Base-by-base conservation (phyloP, 1,140 invertebrate species). In the Doryteuthis pealeii region DNA sequence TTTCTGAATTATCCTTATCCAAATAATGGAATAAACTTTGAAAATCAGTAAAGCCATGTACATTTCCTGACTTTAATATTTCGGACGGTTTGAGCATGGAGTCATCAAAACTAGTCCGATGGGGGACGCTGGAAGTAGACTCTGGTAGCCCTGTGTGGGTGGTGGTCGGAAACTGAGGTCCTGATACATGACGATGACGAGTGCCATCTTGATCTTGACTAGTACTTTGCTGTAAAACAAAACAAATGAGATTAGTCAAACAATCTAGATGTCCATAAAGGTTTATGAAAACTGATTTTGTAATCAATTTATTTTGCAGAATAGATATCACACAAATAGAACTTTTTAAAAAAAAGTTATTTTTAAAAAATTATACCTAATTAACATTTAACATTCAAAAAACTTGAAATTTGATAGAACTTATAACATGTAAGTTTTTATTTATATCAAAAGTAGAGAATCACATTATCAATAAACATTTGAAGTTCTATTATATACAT, bases 171-270 rank as follows among this genome's bases (percentile, higher is more conserved):
- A 82, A 81, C 74, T 85, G 82, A 35, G 81, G 81, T 40, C 82
- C 84, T 58, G 81, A 82, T 76, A 82, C 79, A 67, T 81, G 86
- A 30, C 82, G 80, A 32, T 83, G 82, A 30, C 82, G 74, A 35
- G 83, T 79, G 90, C 89, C 87, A 45, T 90, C 77, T 68, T 79
- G 79, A 22, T 83, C 80, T 30, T 80, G 75, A 74, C 83, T 85
- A 33, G 84, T 87, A 69, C 84, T 85, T 74, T 87, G 84, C 84
- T 86, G 76, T 32, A 76, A 78, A 26, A 72, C 54, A 62, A 62
- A 62, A 62, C 12, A 28, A 14, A n/a, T 62, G 1, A 8, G 54
- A 40, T 40, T 40, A 40, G n/a, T n/a, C n/a, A n/a, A n/a, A n/a
- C n/a, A n/a, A n/a, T n/a, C n/a, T n/a, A n/a, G n/a, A n/a, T n/a